Evolutionary conservation across 2,888 invertebrate genomes (phyloP), one percentile per base, ranked within the genome.

Genomic region (Leptura quadrifasciata): DNA sequence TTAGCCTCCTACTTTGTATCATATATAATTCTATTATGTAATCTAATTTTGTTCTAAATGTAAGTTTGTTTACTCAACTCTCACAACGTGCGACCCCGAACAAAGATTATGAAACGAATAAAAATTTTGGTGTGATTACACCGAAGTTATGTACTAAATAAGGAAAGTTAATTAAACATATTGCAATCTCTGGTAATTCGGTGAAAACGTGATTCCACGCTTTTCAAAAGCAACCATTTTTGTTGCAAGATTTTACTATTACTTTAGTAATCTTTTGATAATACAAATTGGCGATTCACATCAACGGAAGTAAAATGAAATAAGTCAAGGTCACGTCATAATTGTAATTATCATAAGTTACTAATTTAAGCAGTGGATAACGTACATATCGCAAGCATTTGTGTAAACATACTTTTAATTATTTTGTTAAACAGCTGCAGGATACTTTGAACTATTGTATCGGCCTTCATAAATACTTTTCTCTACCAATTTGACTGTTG

Each of bases 31-130:
- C n/a, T n/a, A n/a, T 15, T 47, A 47, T 47, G 47, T 47, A 47
- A 47, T 4, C 3, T 15, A 47, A 47, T 15, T n/a, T 47, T n/a
- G 47, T 47, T 47, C 15, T 47, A 47, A 47, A 15, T 47, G n/a
- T 47, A 47, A 47, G n/a, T 47, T 4, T n/a, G 47, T 15, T 15
- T 15, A 35, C 35, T 35, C 47, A 47, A 15, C n/a, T 47, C 47
- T n/a, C 47, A 47, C 47, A 47, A n/a, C 47, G 47, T 47, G 47
- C n/a, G 47, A 47, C 47, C 47, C 47, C 47, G 47, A 47, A 47
- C 47, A 47, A n/a, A 47, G 47, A n/a, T 47, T 47, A 47, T 15
- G 47, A 47, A 47, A 47, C 12, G 15, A 39, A 39, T 47, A 47
- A 47, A 47, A 31, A 12, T n/a, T n/a, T 47, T 47, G 5, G n/a